Conservation (phyloP, 2,888 invertebrate genomes). For the Brenthis hecate region DNA sequence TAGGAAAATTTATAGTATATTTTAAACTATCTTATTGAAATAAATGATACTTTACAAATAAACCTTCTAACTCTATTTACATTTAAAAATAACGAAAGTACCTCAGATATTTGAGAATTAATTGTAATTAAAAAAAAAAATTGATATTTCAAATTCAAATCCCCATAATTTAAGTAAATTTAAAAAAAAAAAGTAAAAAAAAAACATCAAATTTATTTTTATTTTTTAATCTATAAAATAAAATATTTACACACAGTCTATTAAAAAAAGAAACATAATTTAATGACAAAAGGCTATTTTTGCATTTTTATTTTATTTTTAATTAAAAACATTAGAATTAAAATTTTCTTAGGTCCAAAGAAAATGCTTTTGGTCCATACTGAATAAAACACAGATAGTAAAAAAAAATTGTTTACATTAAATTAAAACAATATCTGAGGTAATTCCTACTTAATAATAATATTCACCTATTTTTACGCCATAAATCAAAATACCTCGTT, state of each 20-base stretch:
- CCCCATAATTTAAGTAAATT: too few species aligned
- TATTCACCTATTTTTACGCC: slow-evolving; percentile 7
- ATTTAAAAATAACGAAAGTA: slow-evolving; percentile 15
- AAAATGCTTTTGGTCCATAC: too few species aligned
- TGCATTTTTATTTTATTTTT: too few species aligned
- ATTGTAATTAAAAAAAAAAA: not conserved
- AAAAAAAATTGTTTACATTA: not conserved
- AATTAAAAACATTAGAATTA: too few species aligned
- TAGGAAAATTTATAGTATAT: slow-evolving; percentile 29
- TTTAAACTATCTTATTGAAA: slow-evolving; percentile 14
- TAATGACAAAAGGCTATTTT: too few species aligned
- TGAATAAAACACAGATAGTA: not conserved
- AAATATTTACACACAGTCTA: too few species aligned
- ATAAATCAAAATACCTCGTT: slow-evolving; percentile 24
- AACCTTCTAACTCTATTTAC: slow-evolving; percentile 24
- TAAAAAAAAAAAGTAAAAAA: too few species aligned
- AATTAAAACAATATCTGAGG: slow-evolving; percentile 9
- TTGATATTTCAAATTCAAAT: too few species aligned
- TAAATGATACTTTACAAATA: slow-evolving; percentile 25
- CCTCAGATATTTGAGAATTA: slow-evolving; percentile 6
- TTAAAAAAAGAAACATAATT: too few species aligned
- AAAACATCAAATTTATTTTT: too few species aligned
- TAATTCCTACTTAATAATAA: slow-evolving; percentile 20
- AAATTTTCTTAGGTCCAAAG: too few species aligned
- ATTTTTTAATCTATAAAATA: too few species aligned